Base-by-base conservation (phyloP, 2,113 vertebrate species). In the Tautogolabrus adspersus region DNA sequence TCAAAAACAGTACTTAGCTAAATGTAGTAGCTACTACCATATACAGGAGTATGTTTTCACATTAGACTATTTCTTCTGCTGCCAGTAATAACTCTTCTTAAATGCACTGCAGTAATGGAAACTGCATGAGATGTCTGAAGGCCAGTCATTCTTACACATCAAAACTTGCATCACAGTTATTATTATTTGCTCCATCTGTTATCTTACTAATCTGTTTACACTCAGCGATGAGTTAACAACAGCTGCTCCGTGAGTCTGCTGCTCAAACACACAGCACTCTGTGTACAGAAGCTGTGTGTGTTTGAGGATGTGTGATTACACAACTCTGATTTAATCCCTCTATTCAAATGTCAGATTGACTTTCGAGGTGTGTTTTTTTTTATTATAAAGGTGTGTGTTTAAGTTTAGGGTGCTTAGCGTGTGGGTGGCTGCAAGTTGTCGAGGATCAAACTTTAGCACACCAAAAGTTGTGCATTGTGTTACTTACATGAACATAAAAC, bases 121-220 rank as follows among this genome's bases (percentile, higher is more conserved):
- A 42, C 40, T 11, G 30, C 40, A 10, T 11, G 1, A 9, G 40
- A 47, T 15, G 55, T 21, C 69, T 44, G 6, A 23, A 40, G 71
- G 51, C 21, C n/a, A 10, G 7, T 61, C 6, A 10, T 10, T 16
- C 65, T 15, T 40, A 47, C 21, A 37, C 46, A 55, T 6, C 5
- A n/a, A 65, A 26, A 54, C 54, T 38, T 52, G 21, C 12, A 3
- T 21, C 30, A 68, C 4, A 60, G 9, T 10, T 66, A 58, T 26
- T 38, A 15, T 15, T 37, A 46, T 67, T 63, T 63, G 51, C 21
- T 44, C 10, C 60, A 61, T 56, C 49, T 42, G 55, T 8, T 44
- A 2, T n/a, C 37, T 37, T 49, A 23, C 23, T 30, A 44, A 64
- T 76, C 30, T 68, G 75, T 84, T 83, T 71, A 66, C 46, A 56